A percentile compares a stretch with the other conserved stretches of the same genome.
phyloP scores from a whole-genome alignment of 2,888 invertebrate genomes.

The Odiellus spinosus region DNA sequence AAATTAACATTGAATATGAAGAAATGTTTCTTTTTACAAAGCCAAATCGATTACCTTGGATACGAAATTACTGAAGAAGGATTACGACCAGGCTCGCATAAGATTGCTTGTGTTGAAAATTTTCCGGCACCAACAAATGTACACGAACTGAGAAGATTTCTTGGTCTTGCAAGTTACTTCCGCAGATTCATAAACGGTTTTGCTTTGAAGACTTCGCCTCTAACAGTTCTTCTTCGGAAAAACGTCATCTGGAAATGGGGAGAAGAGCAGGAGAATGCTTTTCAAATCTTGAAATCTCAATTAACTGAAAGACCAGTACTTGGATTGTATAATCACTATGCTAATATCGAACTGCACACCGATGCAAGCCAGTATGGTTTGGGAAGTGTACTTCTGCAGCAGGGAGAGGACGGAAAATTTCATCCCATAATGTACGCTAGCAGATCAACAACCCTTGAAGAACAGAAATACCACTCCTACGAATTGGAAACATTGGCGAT shows the following conservation, averaged over 20 bases:
- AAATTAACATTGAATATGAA: not conserved
- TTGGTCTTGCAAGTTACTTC: not conserved
- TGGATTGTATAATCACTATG: slow-evolving; percentile 1
- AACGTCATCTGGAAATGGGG: not conserved
- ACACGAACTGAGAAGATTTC: not conserved
- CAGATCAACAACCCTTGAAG: not conserved
- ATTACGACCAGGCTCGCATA: not conserved
- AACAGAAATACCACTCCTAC: slow-evolving; percentile 3
- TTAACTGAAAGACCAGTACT: not conserved
- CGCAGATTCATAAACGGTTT: not conserved
- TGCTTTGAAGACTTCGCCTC: not conserved
- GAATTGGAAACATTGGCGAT: slow-evolving; percentile 5
- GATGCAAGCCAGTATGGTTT: slow-evolving; percentile 5
- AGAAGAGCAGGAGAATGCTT: not conserved
- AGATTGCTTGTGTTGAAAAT: not conserved
- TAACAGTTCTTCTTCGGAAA: not conserved
- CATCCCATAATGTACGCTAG: slow-evolving; percentile 1
- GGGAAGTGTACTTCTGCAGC: slow-evolving; percentile 3
- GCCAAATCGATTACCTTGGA: not conserved
- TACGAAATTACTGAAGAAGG: not conserved
- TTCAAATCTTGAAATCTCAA: not conserved
- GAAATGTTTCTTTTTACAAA: not conserved
- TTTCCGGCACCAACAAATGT: not conserved
- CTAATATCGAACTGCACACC: slow-evolving; percentile 3
- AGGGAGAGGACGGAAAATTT: not conserved